Evolutionary conservation across 1,140 invertebrate genomes (phyloP).

Genomic region (Zaprionus camerounensis): DNA sequence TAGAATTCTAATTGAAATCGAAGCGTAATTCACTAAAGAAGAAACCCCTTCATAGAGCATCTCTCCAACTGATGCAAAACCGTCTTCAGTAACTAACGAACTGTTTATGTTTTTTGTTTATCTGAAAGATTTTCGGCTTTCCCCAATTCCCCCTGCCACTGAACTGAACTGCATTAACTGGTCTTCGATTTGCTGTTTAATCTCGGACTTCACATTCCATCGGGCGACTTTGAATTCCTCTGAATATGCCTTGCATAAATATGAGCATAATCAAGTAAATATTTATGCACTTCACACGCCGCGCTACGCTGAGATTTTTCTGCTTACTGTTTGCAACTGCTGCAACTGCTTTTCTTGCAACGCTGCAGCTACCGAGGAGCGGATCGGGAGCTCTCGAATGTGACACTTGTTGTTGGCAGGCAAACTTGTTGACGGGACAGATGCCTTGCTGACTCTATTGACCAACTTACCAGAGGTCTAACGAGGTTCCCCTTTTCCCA

Average conservation of each 20-base stretch:
- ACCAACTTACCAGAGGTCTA: slow-evolving; percentile 53
- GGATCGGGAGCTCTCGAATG: slow-evolving; percentile 33
- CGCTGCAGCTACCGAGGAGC: background rate
- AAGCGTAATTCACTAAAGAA: background rate
- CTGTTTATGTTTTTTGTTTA: background rate
- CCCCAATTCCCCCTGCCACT: background rate
- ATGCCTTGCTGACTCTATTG: slow-evolving; percentile 27
- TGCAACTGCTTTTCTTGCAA: slow-evolving; percentile 7
- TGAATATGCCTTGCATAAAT: slow-evolving; percentile 60
- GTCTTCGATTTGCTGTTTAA: background rate
- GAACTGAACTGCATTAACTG: background rate
- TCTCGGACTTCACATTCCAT: slow-evolving; percentile 59
- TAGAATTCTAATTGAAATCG: too few relatives aligned
- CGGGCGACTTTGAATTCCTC: slow-evolving; percentile 38
- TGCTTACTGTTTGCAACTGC: slow-evolving; percentile 40
- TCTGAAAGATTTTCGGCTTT: background rate
- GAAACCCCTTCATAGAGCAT: background rate
- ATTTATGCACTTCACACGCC: slow-evolving; percentile 74
- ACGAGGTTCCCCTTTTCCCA: slow-evolving; percentile 33
- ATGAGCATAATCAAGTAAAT: slow-evolving; percentile 82
- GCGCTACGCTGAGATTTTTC: slow-evolving; percentile 56
- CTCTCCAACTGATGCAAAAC: background rate
- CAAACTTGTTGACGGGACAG: slow-evolving; percentile 52
- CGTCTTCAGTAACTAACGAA: background rate
- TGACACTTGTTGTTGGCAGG: slow-evolving; percentile 58